Percentiles rank a stretch among this genome's conserved stretches.
Evolutionary conservation across 2,113 vertebrate genomes (phyloP).

Genomic region (Prionailurus viverrinus): DNA sequence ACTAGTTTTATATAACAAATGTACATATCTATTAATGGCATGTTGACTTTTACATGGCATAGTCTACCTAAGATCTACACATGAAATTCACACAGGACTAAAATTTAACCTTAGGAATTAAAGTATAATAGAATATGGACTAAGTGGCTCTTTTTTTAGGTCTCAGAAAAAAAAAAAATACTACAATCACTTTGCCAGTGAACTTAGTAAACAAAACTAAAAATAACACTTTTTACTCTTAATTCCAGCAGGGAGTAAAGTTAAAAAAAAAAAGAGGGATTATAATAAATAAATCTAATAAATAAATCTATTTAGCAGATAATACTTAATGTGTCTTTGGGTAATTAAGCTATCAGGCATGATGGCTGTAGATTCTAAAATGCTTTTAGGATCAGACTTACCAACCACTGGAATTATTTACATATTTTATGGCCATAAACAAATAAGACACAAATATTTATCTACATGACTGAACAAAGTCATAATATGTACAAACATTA

Average conservation of each 20-base stretch:
- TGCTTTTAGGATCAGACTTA: not conserved
- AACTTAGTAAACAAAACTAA: not conserved
- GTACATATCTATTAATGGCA: not conserved
- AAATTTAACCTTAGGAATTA: slow-evolving; percentile 34
- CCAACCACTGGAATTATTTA: not conserved
- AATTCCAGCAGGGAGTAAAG: not conserved
- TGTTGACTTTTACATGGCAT: not conserved
- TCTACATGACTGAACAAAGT: not conserved
- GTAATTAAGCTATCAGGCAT: not conserved
- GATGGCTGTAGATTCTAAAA: not conserved
- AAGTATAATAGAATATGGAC: not conserved
- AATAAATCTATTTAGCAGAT: not conserved
- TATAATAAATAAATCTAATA: not conserved
- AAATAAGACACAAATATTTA: not conserved
- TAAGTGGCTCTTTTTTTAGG: not conserved
- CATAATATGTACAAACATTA: not conserved
- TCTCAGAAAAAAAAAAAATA: not conserved
- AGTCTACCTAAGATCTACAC: not conserved
- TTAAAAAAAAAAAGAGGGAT: not conserved
- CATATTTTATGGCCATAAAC: not conserved
- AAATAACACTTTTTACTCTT: not conserved
- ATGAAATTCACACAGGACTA: not conserved
- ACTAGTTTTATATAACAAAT: not conserved
- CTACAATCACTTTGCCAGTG: not conserved
- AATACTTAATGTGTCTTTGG: not conserved